Base-by-base conservation (phyloP, 2,888 invertebrate genomes). In the Lasioglossum leucozonium region DNA sequence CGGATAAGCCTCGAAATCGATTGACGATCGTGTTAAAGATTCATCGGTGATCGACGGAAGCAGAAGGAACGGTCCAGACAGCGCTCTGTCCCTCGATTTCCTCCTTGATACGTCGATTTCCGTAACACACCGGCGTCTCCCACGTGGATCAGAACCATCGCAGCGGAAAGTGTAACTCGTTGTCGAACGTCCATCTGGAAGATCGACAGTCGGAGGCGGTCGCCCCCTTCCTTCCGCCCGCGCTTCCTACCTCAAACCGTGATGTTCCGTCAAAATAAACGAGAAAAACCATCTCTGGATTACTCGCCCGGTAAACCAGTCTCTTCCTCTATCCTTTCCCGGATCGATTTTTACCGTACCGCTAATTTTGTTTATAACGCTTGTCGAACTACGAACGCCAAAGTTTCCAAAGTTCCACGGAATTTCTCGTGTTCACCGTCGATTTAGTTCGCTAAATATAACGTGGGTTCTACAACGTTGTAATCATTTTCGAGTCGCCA, bases 101-200 rank as follows among this genome's bases (percentile, higher is more conserved):
- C 79, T 81, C 79, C 80, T 69, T 74, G 79, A 77, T 86, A 79
- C 77, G 79, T 84, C 88, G 89, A 88, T 87, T 89, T 85, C 79
- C 73, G 84, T 76, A 91, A 90, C 89, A 91, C 88, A 88, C 88
- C 77, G 26, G 86, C 87, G 89, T 89, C 87, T 93, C 92, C 92
- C 92, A 92, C 92, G 93, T 93, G 92, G 91, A 91, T 93, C 90
- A 89, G 86, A 83, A 79, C 87, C 90, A 87, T 91, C 84, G 85
- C 78, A 74, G 89, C 88, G 91, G 90, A 93, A 93, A 93, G 93
- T 93, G 91, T 93, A 92, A 92, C 92, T 93, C 91, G 93, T 93
- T 93, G 93, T 92, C 90, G 91, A 92, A 93, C 91, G 93, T 93
- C 93, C 92, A 90, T 93, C 90, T 83, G 79, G 78, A 58, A 88